phyloP scores from a whole-genome alignment of 1,140 invertebrate genomes.

The Phymorhynchus buccinoides region DNA sequence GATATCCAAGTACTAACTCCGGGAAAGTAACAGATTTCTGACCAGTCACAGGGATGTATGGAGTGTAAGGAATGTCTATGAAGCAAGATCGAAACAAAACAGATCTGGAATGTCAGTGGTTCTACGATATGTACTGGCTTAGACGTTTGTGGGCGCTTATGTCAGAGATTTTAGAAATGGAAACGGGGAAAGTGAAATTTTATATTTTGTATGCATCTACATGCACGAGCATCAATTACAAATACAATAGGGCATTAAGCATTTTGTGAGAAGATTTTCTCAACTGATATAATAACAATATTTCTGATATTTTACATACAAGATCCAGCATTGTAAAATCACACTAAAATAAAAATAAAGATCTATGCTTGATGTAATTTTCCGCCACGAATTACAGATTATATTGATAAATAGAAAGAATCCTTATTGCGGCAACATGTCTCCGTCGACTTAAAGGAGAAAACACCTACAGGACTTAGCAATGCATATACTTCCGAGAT shows the following conservation, averaged over 20 bases:
- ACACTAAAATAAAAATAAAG: not conserved
- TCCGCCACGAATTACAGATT: not conserved
- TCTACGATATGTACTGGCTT: not conserved
- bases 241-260: too few relatives aligned
- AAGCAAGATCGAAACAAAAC: not conserved
- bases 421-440: not conserved
- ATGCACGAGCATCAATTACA: too few relatives aligned
- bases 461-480: not conserved
- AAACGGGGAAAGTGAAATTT: too few relatives aligned
- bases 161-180: too few relatives aligned
- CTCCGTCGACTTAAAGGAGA: not conserved
- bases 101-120: not conserved
- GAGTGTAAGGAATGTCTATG: not conserved
- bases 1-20: not conserved
- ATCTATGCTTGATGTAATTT: not conserved
- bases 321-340: too few relatives aligned
- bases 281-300: too few relatives aligned
- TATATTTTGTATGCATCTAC: too few relatives aligned
- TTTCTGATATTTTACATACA: too few relatives aligned
- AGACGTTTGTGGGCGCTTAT: not conserved
- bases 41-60: not conserved
- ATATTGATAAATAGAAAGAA: not conserved
- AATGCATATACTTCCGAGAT: not conserved
- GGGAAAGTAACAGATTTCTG: not conserved
- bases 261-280: too few relatives aligned